Percentiles rank a stretch among this genome's conserved stretches.
Evolutionary conservation across 1,140 invertebrate genomes (phyloP).

Genomic region (Dendrolimus punctatus): DNA sequence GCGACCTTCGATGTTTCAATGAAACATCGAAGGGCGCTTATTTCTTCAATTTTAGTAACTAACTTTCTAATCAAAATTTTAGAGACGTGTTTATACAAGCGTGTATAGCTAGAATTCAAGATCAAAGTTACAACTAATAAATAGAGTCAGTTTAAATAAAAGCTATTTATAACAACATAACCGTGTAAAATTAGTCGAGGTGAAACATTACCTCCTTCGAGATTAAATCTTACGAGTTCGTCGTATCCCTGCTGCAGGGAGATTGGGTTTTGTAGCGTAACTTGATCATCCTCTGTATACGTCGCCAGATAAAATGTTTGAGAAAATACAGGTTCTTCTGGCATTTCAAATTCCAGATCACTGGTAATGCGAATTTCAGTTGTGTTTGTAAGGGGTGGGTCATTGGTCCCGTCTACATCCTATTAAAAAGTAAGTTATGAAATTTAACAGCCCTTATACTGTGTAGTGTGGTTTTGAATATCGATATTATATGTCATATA

Average conservation of each 20-base stretch:
- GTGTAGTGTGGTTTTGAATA: too few relatives aligned
- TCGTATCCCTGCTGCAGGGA: conserved; percentile 39
- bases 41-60: too few relatives aligned
- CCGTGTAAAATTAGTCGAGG: too few relatives aligned
- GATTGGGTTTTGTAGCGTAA: conserved; percentile 30
- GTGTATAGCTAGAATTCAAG: too few relatives aligned
- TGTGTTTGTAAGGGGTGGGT: conserved; percentile 27
- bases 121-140: too few relatives aligned
- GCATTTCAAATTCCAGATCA: conserved; percentile 38
- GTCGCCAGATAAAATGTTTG: conserved; percentile 39
- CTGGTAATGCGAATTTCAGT: conserved; percentile 30
- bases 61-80: too few relatives aligned
- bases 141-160: too few relatives aligned
- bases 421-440: conserved; percentile 14
- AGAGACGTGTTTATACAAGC: too few relatives aligned
- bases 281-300: conserved; percentile 29
- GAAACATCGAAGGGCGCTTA: too few relatives aligned
- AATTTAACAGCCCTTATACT: not conserved
- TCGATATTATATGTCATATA: too few relatives aligned
- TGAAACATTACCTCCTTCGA: conserved; percentile 32
- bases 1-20: too few relatives aligned
- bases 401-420: conserved; percentile 42
- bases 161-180: too few relatives aligned
- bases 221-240: conserved; percentile 30
- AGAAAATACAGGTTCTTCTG: conserved; percentile 42